Base-by-base conservation (phyloP, 2,888 invertebrate genomes). In the Copidosoma aretas region DNA sequence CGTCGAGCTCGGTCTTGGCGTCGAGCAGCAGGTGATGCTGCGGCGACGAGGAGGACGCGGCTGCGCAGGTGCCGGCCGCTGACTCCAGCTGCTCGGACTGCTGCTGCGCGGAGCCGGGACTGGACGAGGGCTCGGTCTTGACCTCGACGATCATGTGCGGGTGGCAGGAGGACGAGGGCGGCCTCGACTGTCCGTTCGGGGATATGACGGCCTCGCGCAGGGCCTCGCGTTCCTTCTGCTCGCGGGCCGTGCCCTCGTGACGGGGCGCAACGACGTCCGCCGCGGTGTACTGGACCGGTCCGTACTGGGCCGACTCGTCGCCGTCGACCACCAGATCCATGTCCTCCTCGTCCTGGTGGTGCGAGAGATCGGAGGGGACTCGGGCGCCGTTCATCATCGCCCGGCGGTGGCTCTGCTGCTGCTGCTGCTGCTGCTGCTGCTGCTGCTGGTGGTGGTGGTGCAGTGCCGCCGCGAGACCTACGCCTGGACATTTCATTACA, bases 281-380 rank as follows among this genome's bases (percentile, higher is more conserved):
- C 80, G 93, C 93, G 0, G 92, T 91, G 83, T 95, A 97, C 82
- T 97, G 96, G 1, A 93, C 87, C 0, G 92, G 91, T 0, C 96
- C 97, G 78, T 92, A 97, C 57, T 91, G 85, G 70, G 92, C 91
- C 0, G 91, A 89, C 73, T 94, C 92, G 81, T 95, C 95, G 4
- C 93, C 95, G 78, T 96, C 96, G 0, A 96, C 95, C 66, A 93
- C 91, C 81, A 92, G 81, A 77, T 91, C 90, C 57, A 90, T 86
- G 78, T 92, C 91, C 66, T 89, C 89, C 75, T 92, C 93, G 73
- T 93, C 91, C 32, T 32, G 32, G 4, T 32, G 32, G 32, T 32
- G 32, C 32, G 32, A 32, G 4, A 8, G 8, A 8, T 32, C 32
- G 4, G 32, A 32, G 32, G 32, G 32, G 4, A 32, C 32, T 14